These are phyloP conservation scores for Pseudolaguvia tuberculata DNA, from an alignment of 2,113 vertebrate species.

Conservation along the genomic window DNA sequence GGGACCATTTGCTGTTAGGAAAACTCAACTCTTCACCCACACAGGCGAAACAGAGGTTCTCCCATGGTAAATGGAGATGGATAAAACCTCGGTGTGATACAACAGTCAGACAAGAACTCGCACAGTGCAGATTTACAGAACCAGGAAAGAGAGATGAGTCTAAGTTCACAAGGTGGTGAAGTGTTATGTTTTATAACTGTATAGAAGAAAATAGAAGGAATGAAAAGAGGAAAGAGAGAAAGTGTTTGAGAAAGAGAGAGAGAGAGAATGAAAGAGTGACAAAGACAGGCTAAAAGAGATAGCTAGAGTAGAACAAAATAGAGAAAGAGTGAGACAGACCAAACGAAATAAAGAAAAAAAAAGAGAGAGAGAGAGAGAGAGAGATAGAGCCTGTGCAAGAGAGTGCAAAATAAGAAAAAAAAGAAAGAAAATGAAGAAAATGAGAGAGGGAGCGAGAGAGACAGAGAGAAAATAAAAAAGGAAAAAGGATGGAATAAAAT, in stretches of 20 bases:
- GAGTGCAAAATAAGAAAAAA: neutral
- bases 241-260: constrained; percentile 1
- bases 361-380: constrained; percentile 6
- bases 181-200: constrained; percentile 69
- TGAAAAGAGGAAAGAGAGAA: constrained; percentile 27
- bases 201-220: constrained; percentile 46
- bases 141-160: constrained; percentile 70
- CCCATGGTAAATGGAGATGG: constrained; percentile 18
- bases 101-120: constrained; percentile 37
- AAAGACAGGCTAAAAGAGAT: neutral
- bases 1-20: constrained; percentile 17
- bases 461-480: too few species aligned
- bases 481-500: too few species aligned
- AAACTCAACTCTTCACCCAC: constrained; percentile 27
- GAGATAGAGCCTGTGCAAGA: neutral
- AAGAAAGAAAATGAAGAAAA: neutral
- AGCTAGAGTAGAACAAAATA: constrained; percentile 13
- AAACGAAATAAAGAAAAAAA: constrained; percentile 48
- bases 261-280: constrained; percentile 24
- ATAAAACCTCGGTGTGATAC: constrained; percentile 12
- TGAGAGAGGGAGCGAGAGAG: too few species aligned
- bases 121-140: constrained; percentile 45
- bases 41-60: constrained; percentile 11
- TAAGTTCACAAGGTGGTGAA: constrained; percentile 68
- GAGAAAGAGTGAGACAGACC: too few species aligned